A percentile compares a stretch with the other conserved stretches of the same genome.
Evolutionary conservation across 1,140 invertebrate genomes (phyloP).

Genomic region (Cyclina sinensis): DNA sequence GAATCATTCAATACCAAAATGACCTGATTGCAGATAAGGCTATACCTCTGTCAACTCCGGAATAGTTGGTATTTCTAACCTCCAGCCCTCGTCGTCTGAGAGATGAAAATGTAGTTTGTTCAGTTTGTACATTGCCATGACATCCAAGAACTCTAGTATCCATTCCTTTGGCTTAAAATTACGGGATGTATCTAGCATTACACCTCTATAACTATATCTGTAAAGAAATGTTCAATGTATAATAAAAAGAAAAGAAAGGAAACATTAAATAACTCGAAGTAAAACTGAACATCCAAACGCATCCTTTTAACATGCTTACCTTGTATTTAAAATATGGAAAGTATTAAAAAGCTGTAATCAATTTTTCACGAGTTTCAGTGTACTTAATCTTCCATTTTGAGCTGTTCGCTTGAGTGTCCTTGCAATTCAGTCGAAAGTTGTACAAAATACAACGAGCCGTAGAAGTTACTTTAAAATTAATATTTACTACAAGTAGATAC

Average conservation of each 20-base stretch:
- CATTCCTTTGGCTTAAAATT: constrained; percentile 80
- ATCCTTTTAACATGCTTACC: too few species aligned
- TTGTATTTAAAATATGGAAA: too few species aligned
- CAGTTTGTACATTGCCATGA: constrained; percentile 83
- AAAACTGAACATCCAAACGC: background rate
- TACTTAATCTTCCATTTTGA: too few species aligned
- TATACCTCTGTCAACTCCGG: constrained; percentile 81
- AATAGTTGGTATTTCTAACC: constrained; percentile 80
- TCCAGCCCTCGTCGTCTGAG: constrained; percentile 84
- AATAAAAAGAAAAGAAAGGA: background rate
- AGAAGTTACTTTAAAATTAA: too few species aligned
- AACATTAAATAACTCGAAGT: background rate
- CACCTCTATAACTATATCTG: constrained; percentile 81
- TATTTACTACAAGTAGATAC: too few species aligned
- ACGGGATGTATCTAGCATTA: constrained; percentile 83
- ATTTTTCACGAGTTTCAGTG: too few species aligned
- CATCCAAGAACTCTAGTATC: constrained; percentile 77
- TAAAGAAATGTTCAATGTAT: background rate
- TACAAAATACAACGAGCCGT: too few species aligned
- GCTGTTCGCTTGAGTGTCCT: too few species aligned
- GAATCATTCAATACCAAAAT: too few species aligned
- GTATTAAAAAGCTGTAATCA: too few species aligned
- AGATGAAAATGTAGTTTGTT: constrained; percentile 84
- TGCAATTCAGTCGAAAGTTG: too few species aligned
- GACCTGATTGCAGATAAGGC: background rate